A percentile compares a stretch with the other conserved stretches of the same genome.
phyloP scores from a whole-genome alignment of 2,797 vertebrate genomes.

The Myotis myotis region DNA sequence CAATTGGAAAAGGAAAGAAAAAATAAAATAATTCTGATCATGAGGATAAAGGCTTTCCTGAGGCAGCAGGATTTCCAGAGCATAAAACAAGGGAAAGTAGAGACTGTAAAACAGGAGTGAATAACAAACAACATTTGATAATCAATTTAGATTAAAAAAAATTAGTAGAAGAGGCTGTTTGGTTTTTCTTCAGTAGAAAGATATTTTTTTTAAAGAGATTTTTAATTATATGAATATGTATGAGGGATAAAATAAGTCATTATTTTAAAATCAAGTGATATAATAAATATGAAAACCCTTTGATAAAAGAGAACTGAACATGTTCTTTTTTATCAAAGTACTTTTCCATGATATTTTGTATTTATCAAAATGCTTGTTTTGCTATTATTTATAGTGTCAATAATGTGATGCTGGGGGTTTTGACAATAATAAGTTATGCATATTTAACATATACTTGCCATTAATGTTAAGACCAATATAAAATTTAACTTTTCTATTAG shows the following conservation, averaged over 20 bases:
- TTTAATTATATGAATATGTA: not conserved
- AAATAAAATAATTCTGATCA: not conserved
- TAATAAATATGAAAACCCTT: constrained; percentile 6
- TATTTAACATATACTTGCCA: not conserved
- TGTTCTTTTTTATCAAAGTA: not conserved
- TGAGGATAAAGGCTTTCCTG: not conserved
- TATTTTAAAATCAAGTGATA: constrained; percentile 20
- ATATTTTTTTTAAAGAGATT: not conserved
- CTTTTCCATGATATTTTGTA: not conserved
- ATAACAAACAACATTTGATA: not conserved
- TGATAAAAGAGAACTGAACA: not conserved
- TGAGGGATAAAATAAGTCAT: not conserved
- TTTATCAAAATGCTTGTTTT: not conserved
- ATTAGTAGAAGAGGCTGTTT: not conserved
- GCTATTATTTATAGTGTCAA: not conserved
- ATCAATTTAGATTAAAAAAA: not conserved
- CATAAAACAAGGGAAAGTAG: not conserved
- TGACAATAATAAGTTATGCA: not conserved
- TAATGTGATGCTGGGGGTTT: not conserved
- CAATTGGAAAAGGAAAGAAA: not conserved
- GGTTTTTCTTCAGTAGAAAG: not conserved
- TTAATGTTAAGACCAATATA: not conserved
- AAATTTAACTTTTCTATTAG: constrained; percentile 15
- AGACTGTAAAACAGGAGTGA: not conserved
- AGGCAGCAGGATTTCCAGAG: not conserved